Conservation (phyloP, 2,113 vertebrate species). For the Gopherus evgoodei region DNA sequence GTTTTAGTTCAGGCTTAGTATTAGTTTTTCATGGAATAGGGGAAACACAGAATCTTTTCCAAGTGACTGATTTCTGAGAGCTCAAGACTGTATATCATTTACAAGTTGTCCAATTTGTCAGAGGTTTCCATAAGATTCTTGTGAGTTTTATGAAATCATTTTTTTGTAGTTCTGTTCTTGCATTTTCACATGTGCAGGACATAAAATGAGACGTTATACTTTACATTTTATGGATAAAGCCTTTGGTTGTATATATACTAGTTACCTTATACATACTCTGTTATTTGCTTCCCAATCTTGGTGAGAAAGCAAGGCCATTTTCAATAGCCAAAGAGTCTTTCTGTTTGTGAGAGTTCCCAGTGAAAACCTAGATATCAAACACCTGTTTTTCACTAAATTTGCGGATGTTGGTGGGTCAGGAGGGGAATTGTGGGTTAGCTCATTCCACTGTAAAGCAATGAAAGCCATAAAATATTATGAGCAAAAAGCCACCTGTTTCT, state of each 20-base stretch:
- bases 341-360: background rate
- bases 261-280: accelerated
- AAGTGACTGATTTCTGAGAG: accelerated
- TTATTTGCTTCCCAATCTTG: background rate
- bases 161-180: background rate
- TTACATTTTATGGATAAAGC: background rate
- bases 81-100: background rate
- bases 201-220: background rate
- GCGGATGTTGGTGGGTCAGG: conserved; percentile 71
- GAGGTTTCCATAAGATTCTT: background rate
- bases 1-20: background rate
- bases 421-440: conserved; percentile 66
- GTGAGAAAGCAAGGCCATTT: conserved; percentile 12
- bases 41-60: background rate
- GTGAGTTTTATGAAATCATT: background rate
- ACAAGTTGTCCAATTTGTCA: background rate
- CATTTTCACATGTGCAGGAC: background rate
- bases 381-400: conserved; percentile 75
- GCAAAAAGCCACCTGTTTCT: conserved; percentile 75
- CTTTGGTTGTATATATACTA: background rate
- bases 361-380: conserved; percentile 55
- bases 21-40: background rate
- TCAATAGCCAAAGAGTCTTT: background rate
- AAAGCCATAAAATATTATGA: conserved; percentile 76
- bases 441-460: conserved; percentile 74